Evolutionary conservation across 2,888 invertebrate species (phyloP).

Genomic region (Stenotaenia linearis): DNA sequence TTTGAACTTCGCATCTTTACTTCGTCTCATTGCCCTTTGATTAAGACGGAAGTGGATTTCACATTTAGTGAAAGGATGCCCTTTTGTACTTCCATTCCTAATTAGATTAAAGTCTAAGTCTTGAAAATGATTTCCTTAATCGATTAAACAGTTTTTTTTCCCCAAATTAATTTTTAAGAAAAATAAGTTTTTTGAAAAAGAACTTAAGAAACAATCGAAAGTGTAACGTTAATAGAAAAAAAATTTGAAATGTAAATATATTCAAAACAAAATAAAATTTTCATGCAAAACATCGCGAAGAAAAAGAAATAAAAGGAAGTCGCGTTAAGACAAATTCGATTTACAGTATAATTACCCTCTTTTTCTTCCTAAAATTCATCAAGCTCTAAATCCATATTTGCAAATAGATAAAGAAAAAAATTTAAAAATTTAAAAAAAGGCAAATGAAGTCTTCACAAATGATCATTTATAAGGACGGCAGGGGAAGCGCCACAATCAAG

Average conservation of each 20-base stretch:
- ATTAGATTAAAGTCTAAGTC: neutral
- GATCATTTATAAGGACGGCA: conserved; percentile 1
- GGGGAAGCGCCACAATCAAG: conserved; percentile 6
- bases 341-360: neutral
- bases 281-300: no score
- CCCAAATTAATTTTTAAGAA: neutral
- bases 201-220: no score
- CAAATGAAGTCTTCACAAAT: conserved; percentile 17
- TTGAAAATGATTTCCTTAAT: neutral
- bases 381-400: conserved; percentile 15
- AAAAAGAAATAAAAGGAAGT: neutral
- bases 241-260: no score
- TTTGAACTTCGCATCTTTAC: neutral
- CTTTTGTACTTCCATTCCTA: neutral
- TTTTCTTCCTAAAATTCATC: neutral
- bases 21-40: neutral
- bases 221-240: no score
- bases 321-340: neutral
- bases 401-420: conserved; percentile 16
- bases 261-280: no score
- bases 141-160: neutral
- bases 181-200: no score
- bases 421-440: neutral
- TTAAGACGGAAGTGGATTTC: neutral
- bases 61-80: neutral